Percentiles rank a stretch among this genome's conserved stretches.
These are phyloP conservation scores for Aselliscus stoliczkanus DNA, from an alignment of 2,797 vertebrate species.

Conservation along the genomic window DNA sequence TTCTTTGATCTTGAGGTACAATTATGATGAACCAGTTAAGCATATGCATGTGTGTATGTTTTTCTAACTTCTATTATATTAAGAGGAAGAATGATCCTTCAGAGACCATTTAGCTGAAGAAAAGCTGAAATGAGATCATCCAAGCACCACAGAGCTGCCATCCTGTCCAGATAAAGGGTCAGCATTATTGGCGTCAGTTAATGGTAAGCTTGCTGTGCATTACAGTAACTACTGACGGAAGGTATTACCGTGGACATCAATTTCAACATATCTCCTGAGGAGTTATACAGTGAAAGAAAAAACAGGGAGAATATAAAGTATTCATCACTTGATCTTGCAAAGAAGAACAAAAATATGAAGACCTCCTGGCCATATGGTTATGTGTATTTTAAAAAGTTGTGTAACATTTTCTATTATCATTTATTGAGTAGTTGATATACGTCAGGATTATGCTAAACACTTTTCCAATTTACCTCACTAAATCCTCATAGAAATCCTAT, in stretches of 20 bases:
- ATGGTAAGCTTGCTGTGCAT: not conserved
- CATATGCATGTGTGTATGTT: not conserved
- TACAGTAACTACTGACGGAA: not conserved
- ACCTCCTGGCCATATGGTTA: not conserved
- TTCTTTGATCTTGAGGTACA: conserved; percentile 48
- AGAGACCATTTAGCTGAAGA: conserved; percentile 44
- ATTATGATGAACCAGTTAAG: not conserved
- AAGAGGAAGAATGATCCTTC: conserved; percentile 16
- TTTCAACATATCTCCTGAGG: not conserved
- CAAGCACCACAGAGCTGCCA: conserved; percentile 29
- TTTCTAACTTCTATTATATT: conserved; percentile 35
- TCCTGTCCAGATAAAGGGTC: not conserved
- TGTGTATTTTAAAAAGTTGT: not conserved
- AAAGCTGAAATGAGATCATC: conserved; percentile 16
- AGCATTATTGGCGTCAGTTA: conserved; percentile 1
- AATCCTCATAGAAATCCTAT: not conserved
- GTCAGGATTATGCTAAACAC: not conserved
- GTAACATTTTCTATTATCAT: not conserved
- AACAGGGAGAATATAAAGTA: not conserved
- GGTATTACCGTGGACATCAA: not conserved
- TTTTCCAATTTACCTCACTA: not conserved
- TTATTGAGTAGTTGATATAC: not conserved
- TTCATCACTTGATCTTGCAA: not conserved
- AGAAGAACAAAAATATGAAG: not conserved
- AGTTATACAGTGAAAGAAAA: not conserved